These are phyloP conservation scores for Melipona beecheii DNA, from an alignment of 2,888 invertebrate genomes.

Conservation along the genomic window DNA sequence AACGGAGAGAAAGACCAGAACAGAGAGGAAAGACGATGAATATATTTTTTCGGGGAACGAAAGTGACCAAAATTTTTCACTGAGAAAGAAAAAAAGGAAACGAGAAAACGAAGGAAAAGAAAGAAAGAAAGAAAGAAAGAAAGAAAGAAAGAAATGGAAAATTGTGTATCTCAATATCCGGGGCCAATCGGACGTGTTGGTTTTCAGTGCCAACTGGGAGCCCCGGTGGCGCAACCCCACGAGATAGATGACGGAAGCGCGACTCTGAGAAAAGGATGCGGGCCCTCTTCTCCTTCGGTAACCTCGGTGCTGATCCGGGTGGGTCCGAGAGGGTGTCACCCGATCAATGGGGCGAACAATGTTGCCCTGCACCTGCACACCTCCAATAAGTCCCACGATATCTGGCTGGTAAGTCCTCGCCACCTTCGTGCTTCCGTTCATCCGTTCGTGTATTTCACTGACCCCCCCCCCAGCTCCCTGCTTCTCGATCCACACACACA, in stretches of 20 bases:
- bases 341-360: slow-evolving; percentile 72
- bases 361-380: slow-evolving; percentile 76
- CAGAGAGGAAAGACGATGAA: too few species aligned
- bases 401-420: slow-evolving; percentile 78
- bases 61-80: too few species aligned
- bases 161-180: slow-evolving; percentile 60
- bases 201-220: slow-evolving; percentile 78
- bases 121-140: background rate
- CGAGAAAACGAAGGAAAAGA: background rate
- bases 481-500: background rate
- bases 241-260: slow-evolving; percentile 79
- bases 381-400: slow-evolving; percentile 76
- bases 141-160: background rate
- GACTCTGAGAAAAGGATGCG: slow-evolving; percentile 75
- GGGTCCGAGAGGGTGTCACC: slow-evolving; percentile 71
- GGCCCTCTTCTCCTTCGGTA: slow-evolving; percentile 75
- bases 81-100: too few species aligned
- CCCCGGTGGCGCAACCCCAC: slow-evolving; percentile 67
- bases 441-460: slow-evolving; percentile 70
- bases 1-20: too few species aligned
- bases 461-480: slow-evolving; percentile 9
- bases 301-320: slow-evolving; percentile 75
- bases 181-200: slow-evolving; percentile 77
- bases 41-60: too few species aligned
- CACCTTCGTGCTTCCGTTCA: slow-evolving; percentile 74